Base-by-base conservation (phyloP, 2,888 invertebrate species). In the Rhamnusium bicolor region DNA sequence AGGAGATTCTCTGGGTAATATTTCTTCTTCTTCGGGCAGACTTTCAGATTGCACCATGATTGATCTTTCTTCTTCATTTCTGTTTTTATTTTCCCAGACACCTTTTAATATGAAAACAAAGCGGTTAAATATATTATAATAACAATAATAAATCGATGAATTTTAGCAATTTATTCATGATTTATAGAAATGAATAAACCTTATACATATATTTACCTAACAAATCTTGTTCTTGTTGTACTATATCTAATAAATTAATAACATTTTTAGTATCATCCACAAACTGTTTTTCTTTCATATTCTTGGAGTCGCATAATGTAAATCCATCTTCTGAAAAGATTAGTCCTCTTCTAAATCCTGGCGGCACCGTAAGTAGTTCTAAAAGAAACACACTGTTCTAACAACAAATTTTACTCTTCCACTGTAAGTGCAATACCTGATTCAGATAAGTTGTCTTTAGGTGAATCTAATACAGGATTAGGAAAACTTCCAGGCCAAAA, bases 401-500 rank as follows among this genome's bases (percentile, higher is more conserved):
- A 19, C 8, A 51, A 16, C 3, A 3, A 47, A 29, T 18, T 60
- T 18, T 60, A 60, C 8, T 51, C 47, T 29, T 24, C 8, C 65
- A 19, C 16, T 53, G 61, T 53, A 66, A 61, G 16, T 32, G 51
- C 27, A 32, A 60, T 49, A 70, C 54, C 65, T 66, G 21, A 49
- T 46, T 63, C 16, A 19, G 32, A 21, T 18, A 67, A 21, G 16
- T 21, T 19, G 14, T 46, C 81, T 51, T 89, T 88, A 0, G 91
- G 90, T 60, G 91, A 89, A 75, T 92, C 90, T n/a, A 77, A 68
- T 10, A 79, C 73, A 29, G 89, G 89, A 74, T 89, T 87, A 19
- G 90, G 89, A 85, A 96, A 94, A 1, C 96, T 95, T 58, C 95
- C 97, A 0, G 97, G 97, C 91, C 95, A 92, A 86, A 98, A 98